Evolutionary conservation across 2,888 invertebrate genomes (phyloP), one percentile per base, ranked within the genome.

Genomic region (Epirrhoe tristata): DNA sequence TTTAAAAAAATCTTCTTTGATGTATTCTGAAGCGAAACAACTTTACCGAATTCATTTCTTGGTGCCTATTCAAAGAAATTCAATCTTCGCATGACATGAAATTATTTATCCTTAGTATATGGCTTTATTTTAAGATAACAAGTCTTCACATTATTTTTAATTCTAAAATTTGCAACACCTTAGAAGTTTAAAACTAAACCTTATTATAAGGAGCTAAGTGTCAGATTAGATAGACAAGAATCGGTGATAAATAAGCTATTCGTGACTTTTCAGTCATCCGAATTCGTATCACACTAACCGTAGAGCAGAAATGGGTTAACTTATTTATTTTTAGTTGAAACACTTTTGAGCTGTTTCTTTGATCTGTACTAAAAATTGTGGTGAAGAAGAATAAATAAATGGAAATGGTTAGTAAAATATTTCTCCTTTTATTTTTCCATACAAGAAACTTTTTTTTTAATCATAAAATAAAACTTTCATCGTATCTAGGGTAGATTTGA

Each of bases 341-440:
- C 16, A 48, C 24, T 59, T 59, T 31, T 43, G n/a, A 43, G n/a
- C 24, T 36, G 10, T 17, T 31, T 55, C 55, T 58, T 58, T 50
- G 55, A 48, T 32, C 55, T 48, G 12, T 12, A 12, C 12, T 43
- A 43, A 43, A 12, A 43, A 43, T 24, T 24, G 24, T 24, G 24
- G 3, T 24, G 24, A 24, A 24, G 3, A 24, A 2, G 24, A 24
- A 24, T 24, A 24, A 24, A 24, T 24, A 24, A 24, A 24, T 24
- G 24, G 24, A 24, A 24, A 24, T 24, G 1, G 24, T 1, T 24
- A 24, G 1, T 24, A 24, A 24, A 24, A 24, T n/a, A n/a, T 24
- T 24, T 3, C 24, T 24, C 24, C 24, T 24, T 24, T 24, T 24
- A 24, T 24, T 24, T 24, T 2, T 24, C 24, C 24, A 24, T 24